Evolutionary conservation across 2,888 invertebrate species (phyloP), one percentile per base, ranked within the genome.

Genomic region (Tetrapedia diversipes): DNA sequence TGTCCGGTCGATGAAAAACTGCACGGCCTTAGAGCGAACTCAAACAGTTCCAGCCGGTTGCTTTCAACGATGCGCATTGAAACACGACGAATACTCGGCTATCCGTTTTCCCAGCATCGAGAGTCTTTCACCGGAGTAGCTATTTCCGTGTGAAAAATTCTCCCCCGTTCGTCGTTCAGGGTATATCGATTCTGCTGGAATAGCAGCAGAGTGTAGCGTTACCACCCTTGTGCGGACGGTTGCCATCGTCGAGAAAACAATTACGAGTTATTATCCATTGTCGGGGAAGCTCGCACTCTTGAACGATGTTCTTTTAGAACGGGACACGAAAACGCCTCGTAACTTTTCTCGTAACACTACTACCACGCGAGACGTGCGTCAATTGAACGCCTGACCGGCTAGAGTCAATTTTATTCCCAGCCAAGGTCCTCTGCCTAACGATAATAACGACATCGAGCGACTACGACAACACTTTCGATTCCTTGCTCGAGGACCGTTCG

Each of bases 361-460:
- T n/a, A n/a, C n/a, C n/a, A n/a, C 45, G 32, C 22, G 34, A 16
- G 19, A 34, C 34, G 34, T 16, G 45, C 16, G 32, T 60, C 34
- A 24, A 24, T 24, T 22, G 32, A 34, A 22, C 22, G 11, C 16
- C 22, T 4, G 27, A 4, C 27, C 4, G 34, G 24, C 11, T 24
- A 34, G 16, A 14, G 32, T 47, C 34, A 32, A 61, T 34, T 47
- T 34, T 47, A 34, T 34, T 34, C 60, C 60, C 19, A 14, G 45
- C 16, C 43, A 14, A 43, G 14, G 43, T 41, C 39, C 22, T n/a
- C 27, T n/a, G 4, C 19, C 45, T 24, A 14, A 19, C 39, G 11
- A 41, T 27, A 41, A 29, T 27, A 57, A 41, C 57, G 27, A 59
- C 8, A 27, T 14, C 41, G 11, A 11, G 57, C 57, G 29, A 14